Base-by-base conservation (phyloP, 2,113 vertebrate species). In the Centropus unirufus region DNA sequence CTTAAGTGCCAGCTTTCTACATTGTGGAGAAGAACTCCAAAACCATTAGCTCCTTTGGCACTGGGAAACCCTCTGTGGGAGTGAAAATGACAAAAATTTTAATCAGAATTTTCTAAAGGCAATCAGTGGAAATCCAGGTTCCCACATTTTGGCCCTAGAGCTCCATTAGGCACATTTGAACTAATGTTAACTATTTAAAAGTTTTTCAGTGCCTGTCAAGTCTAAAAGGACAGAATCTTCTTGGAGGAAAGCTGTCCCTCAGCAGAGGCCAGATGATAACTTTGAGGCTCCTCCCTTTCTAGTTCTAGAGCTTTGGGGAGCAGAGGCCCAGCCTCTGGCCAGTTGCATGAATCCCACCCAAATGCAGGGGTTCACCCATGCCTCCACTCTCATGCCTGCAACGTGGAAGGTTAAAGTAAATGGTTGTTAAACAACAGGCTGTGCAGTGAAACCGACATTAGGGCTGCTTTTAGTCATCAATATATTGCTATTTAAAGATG, bases 401-500 rank as follows among this genome's bases (percentile, higher is more conserved):
- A 17, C 0, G 1, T 1, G 11, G 57, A n/a, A 75, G 9, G 23
- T 63, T 67, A 51, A 87, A 86, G 66, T 26, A 83, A 78, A 66
- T 34, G 44, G 9, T n/a, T 19, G 7, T 76, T 72, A 36, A 80
- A 51, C 46, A 70, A 36, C 40, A 39, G 74, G 44, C 42, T 90
- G 10, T 7, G 5, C 11, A 62, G 30, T n/a, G 67, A 58, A 52
- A 8, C 5, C 46, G 12, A 57, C 26, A 2, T 51, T 81, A 58
- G 24, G 54, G 44, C 61, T 74, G 69, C 90, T 90, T 76, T 86
- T 91, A 92, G 78, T 73, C 67, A 88, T 74, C 88, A 78, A 52
- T 85, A 61, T 34, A 44, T 59, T 86, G 64, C 83, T 94, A 70
- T 91, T 92, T 96, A 87, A 81, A 74, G 69, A 75, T 47, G 40